Evolutionary conservation across 2,113 vertebrate species (phyloP).

Genomic region (Sardina pilchardus): DNA sequence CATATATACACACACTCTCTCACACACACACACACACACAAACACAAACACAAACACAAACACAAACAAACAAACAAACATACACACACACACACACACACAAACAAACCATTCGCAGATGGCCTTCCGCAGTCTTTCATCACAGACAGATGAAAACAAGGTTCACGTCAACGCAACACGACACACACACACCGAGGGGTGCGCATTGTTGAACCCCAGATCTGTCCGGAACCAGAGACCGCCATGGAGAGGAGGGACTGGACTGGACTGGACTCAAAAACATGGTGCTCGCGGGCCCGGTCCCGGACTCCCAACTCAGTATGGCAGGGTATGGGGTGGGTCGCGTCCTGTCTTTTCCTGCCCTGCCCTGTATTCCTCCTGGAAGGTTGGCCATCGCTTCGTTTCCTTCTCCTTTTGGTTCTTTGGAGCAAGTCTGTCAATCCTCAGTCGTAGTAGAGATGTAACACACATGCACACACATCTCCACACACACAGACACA

Average conservation of each 20-base stretch:
- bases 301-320: neutral
- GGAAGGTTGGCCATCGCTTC: neutral
- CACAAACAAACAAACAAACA: slow-evolving; percentile 25
- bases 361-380: neutral
- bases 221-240: slow-evolving; percentile 19
- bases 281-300: neutral
- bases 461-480: neutral
- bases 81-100: slow-evolving; percentile 21
- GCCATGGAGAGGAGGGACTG: slow-evolving; percentile 18
- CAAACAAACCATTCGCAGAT: slow-evolving; percentile 24
- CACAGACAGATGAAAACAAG: slow-evolving; percentile 41
- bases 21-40: neutral
- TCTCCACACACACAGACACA: slow-evolving; percentile 32
- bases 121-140: slow-evolving; percentile 51
- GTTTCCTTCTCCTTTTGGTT: neutral
- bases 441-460: neutral
- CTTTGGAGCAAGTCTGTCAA: slow-evolving; percentile 6
- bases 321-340: neutral
- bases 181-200: slow-evolving; percentile 40
- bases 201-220: slow-evolving; percentile 37
- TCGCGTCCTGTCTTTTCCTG: neutral
- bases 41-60: neutral
- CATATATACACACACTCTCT: neutral
- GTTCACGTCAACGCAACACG: slow-evolving; percentile 36
- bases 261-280: slow-evolving; percentile 9